Evolutionary conservation across 2,797 vertebrate genomes (phyloP).

Genomic region (Pempheris klunzingeri): DNA sequence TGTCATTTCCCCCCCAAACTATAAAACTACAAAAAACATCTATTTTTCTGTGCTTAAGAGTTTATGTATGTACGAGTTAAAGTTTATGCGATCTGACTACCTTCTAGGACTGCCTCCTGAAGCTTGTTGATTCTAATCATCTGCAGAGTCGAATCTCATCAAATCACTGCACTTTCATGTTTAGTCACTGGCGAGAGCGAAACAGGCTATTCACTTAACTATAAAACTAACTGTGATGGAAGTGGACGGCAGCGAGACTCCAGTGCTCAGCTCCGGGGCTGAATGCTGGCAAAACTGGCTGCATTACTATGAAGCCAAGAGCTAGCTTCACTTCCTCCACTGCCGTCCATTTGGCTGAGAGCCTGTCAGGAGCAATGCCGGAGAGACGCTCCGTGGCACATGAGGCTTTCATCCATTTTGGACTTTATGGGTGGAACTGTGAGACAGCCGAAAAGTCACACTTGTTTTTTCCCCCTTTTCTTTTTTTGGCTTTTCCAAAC

Average conservation of each 20-base stretch:
- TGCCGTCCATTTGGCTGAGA: not conserved
- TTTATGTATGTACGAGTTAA: too few relatives aligned
- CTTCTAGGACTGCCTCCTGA: not conserved
- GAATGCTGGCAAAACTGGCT: not conserved
- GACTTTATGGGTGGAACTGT: too few relatives aligned
- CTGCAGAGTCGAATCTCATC: not conserved
- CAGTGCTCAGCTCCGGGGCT: not conserved
- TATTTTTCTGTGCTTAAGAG: not conserved
- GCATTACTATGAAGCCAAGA: not conserved
- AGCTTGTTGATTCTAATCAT: not conserved
- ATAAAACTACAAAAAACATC: not conserved
- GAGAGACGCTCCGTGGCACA: not conserved
- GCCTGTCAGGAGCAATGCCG: not conserved
- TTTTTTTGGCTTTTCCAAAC: too few relatives aligned
- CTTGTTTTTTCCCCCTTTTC: too few relatives aligned
- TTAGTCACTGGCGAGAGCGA: too few relatives aligned
- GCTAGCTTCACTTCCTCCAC: not conserved
- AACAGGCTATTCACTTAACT: not conserved
- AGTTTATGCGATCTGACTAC: too few relatives aligned
- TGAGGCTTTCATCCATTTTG: too few relatives aligned
- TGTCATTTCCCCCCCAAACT: conserved; percentile 5
- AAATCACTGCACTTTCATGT: not conserved
- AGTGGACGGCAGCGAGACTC: not conserved
- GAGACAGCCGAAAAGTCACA: too few relatives aligned
- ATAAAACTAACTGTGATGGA: not conserved